A percentile compares a stretch with the other conserved stretches of the same genome.
Conservation (phyloP, 1,140 invertebrate species). For the Leguminivora glycinivorella region DNA sequence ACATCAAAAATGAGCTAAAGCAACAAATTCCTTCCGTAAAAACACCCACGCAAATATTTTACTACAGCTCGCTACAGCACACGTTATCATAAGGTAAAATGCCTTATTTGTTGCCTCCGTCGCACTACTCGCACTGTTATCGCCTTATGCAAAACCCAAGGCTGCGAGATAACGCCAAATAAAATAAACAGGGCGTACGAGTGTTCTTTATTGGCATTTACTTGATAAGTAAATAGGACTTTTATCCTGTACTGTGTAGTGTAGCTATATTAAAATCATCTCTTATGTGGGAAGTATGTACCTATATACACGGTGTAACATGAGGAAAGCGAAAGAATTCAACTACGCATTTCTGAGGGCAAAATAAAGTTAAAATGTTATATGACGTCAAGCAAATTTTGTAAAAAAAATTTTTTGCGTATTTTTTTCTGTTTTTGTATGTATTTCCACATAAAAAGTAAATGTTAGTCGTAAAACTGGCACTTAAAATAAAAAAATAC, state of each 20-base stretch:
- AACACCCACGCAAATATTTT: not conserved
- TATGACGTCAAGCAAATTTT: no score
- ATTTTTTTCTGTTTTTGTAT: no score
- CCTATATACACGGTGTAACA: no score
- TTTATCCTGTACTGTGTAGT: not conserved
- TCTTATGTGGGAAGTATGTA: not conserved
- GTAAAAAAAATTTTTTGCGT: no score
- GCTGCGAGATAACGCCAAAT: slow-evolving; percentile 11
- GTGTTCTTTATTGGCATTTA: slow-evolving; percentile 5
- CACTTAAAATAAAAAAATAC: no score
- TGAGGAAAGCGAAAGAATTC: no score
- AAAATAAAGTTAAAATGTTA: no score
- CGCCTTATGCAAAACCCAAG: slow-evolving; percentile 19
- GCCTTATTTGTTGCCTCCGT: not conserved
- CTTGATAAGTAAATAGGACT: not conserved
- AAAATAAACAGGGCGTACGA: not conserved
- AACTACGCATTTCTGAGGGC: no score
- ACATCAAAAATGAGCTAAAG: no score
- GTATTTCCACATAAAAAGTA: no score
- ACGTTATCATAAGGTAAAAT: not conserved
- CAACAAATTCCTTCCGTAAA: not conserved
- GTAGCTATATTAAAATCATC: no score
- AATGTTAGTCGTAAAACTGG: no score
- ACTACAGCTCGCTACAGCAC: not conserved
- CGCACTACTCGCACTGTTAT: slow-evolving; percentile 13